phyloP scores from a whole-genome alignment of 2,113 vertebrate species.

The Ciconia boyciana region DNA sequence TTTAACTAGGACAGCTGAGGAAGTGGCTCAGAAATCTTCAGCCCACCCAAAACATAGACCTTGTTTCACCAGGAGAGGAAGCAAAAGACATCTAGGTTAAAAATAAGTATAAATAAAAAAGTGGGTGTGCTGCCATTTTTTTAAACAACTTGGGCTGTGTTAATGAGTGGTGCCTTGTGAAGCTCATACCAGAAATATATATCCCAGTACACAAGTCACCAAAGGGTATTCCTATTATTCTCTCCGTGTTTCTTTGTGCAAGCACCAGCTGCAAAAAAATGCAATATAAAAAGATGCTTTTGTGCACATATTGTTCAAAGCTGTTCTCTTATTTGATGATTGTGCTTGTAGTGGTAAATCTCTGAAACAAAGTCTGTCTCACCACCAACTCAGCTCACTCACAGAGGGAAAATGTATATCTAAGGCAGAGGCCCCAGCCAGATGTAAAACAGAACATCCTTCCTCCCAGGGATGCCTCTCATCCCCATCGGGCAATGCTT shows the following conservation, averaged over 20 bases:
- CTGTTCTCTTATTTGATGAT: neutral
- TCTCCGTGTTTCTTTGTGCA: neutral
- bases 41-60: neutral
- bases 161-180: neutral
- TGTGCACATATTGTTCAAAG: neutral
- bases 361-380: neutral
- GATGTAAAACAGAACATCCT: neutral
- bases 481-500: neutral
- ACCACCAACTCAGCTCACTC: neutral
- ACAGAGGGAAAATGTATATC: neutral
- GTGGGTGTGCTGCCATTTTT: neutral
- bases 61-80: neutral
- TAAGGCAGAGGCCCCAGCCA: neutral
- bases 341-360: neutral
- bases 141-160: neutral
- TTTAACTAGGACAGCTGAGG: constrained; percentile 2
- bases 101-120: neutral
- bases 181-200: neutral
- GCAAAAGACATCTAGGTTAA: neutral
- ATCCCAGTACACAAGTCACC: neutral
- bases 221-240: neutral
- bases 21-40: neutral
- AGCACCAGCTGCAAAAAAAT: constrained; percentile 10
- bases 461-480: neutral
- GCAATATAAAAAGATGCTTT: neutral